Percentiles rank a stretch among this genome's conserved stretches.
These are phyloP conservation scores for Crotalus tigris DNA, from an alignment of 2,113 vertebrate species.

Conservation along the genomic window DNA sequence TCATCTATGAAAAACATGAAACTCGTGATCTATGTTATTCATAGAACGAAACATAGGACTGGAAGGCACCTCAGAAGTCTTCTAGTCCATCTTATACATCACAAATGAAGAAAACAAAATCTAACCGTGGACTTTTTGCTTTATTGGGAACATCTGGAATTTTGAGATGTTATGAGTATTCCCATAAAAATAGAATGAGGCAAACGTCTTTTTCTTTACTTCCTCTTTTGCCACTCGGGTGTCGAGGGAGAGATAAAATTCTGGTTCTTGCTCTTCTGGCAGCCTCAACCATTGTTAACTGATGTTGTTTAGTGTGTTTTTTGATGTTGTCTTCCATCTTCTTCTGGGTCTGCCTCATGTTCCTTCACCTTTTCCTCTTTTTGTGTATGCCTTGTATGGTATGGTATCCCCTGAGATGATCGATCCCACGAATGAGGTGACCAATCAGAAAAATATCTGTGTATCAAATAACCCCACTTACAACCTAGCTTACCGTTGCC, in stretches of 20 bases:
- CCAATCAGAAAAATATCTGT: neutral
- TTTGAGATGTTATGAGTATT: neutral
- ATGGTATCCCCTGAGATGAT: neutral
- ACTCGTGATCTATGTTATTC: neutral
- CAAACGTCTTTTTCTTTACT: neutral
- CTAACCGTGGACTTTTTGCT: neutral
- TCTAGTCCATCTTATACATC: neutral
- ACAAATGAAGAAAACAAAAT: neutral
- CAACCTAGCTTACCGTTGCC: neutral
- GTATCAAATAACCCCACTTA: neutral
- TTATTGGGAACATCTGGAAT: neutral
- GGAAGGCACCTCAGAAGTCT: neutral
- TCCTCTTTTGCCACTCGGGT: neutral
- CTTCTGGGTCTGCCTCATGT: neutral
- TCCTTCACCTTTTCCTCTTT: neutral
- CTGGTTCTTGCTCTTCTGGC: neutral
- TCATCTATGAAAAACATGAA: neutral
- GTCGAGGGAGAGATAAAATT: neutral
- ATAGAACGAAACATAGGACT: too few relatives aligned
- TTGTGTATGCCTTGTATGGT: neutral
- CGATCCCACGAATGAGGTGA: neutral
- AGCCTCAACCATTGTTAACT: neutral
- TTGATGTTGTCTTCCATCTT: neutral
- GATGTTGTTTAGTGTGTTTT: neutral
- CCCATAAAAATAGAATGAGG: neutral